These are phyloP conservation scores for Leucophora obtusa DNA, from an alignment of 2,888 invertebrate genomes.

Conservation along the genomic window DNA sequence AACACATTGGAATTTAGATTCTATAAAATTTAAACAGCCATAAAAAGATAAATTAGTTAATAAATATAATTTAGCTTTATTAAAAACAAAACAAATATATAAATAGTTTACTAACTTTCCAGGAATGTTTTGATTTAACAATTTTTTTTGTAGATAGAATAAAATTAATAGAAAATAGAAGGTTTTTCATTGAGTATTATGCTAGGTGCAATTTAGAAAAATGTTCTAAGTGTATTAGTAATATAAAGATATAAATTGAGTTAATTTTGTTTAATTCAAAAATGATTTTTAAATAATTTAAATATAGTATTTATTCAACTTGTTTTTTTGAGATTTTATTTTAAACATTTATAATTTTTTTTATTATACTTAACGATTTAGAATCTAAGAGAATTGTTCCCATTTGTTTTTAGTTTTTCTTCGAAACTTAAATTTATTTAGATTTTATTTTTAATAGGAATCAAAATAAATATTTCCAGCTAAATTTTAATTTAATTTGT, in stretches of 20 bases:
- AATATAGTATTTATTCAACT: neutral
- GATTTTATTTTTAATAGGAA: neutral
- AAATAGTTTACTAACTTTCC: neutral
- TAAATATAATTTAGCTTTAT: neutral
- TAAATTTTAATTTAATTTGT: neutral
- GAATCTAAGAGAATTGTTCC: constrained; percentile 58
- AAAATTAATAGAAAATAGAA: neutral
- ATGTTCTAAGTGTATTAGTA: neutral
- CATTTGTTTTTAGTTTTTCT: constrained; percentile 33
- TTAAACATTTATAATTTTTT: neutral
- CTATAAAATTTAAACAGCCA: constrained; percentile 55
- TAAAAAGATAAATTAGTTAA: constrained; percentile 45
- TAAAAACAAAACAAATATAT: neutral
- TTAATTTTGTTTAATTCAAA: neutral
- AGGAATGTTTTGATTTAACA: neutral
- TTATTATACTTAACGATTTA: neutral
- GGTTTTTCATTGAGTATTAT: neutral
- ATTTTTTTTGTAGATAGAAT: neutral
- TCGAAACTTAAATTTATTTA: constrained; percentile 1
- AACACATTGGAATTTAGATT: constrained; percentile 20
- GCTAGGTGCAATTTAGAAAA: neutral
- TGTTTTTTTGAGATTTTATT: neutral
- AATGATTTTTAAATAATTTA: neutral
- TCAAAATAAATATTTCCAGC: neutral
- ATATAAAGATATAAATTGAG: neutral